phyloP scores from a whole-genome alignment of 2,113 vertebrate genomes.

The Mesoclemmys tuberculata region DNA sequence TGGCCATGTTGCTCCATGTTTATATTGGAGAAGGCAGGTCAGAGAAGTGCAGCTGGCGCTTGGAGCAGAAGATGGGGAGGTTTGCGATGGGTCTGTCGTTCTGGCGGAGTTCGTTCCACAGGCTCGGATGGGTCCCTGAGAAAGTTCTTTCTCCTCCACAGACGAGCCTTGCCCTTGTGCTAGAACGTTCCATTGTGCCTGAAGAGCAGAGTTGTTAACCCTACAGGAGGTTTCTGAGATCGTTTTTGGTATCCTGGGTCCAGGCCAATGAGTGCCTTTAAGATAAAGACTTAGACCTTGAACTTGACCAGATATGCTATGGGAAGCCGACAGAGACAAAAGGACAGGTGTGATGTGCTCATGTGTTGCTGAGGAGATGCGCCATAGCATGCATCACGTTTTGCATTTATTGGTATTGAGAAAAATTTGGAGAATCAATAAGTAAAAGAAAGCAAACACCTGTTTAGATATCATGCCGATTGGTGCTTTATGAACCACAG shows the following conservation, averaged over 20 bases:
- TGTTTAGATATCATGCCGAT: background rate
- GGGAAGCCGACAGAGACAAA: background rate
- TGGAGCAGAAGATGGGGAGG: background rate
- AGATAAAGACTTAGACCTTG: background rate
- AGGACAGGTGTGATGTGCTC: background rate
- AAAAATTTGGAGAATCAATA: fast-evolving
- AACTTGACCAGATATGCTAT: background rate
- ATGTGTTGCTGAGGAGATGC: background rate
- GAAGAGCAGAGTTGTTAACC: background rate
- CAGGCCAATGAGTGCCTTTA: background rate
- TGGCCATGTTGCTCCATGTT: background rate
- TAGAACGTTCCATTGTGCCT: background rate
- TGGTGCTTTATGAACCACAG: background rate
- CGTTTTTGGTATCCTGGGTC: background rate
- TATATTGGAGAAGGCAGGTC: background rate
- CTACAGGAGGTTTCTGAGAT: background rate
- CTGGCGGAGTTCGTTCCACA: background rate
- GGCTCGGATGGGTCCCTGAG: background rate
- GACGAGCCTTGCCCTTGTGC: background rate
- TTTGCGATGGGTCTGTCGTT: background rate
- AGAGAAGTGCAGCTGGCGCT: background rate
- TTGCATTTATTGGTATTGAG: background rate
- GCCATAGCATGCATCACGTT: background rate
- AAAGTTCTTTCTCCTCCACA: background rate
- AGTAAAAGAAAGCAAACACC: background rate